Base-by-base conservation (phyloP, 2,797 vertebrate species). In the Heterohyrax brucei region DNA sequence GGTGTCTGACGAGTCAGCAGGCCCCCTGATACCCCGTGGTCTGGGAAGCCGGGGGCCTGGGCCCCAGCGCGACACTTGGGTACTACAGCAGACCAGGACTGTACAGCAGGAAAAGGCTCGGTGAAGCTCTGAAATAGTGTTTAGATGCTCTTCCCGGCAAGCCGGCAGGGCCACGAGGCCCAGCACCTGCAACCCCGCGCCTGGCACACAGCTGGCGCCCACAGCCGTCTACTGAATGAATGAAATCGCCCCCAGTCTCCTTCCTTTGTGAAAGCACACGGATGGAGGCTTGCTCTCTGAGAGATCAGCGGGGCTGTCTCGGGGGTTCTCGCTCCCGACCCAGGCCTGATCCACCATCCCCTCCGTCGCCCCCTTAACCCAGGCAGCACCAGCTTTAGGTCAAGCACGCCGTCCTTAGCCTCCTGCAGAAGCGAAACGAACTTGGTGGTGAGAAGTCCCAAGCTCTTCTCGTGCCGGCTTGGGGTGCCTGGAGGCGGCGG, bases 361-460 rank as follows among this genome's bases (percentile, higher is more conserved):
- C 83, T 10, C 53, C 72, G 59, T n/a, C 68, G 77, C 80, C 95
- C 95, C 91, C 91, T 48, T 56, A 70, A 83, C 86, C 92, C 78
- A 22, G 79, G 89, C 95, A 98, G 98, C 99, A 99, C 99, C 98
- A 99, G 99, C 97, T 99, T 99, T 66, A 99, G 99, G 98, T 99
- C 99, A 98, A 99, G 98, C 80, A 99, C 99, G 85, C 99, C 99
- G 98, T 99, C 99, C 98, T 99, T 99, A 76, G 99, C 99, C 98
- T 99, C 99, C 97, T 99, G 99, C 77, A 99, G 98, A 81, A 99
- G 98, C 87, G 99, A 99, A 95, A 99, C 99, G 98, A 99, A 99
- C 98, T 99, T 99, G 95, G 99, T 99, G 30, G 99, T 99, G 96
- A 99, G 99, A 95, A 99, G 98, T 61, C 99, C 99, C 76, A 99